phyloP scores from a whole-genome alignment of 2,888 invertebrate species.

The Syritta pipiens region DNA sequence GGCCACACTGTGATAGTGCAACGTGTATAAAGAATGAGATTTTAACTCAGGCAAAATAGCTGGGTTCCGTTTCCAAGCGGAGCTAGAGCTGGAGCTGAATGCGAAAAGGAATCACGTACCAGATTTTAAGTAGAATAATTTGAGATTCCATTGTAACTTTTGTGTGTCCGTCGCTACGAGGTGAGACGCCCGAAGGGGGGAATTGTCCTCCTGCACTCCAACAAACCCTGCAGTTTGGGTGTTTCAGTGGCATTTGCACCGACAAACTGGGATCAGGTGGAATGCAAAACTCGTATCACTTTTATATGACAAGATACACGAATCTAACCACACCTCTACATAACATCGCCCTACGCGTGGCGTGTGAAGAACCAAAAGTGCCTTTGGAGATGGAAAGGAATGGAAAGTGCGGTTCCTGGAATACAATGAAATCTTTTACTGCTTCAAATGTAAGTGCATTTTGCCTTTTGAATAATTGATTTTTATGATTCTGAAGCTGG shows the following conservation, averaged over 20 bases:
- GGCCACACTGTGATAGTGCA: conserved; percentile 29
- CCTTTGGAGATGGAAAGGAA: too few relatives aligned
- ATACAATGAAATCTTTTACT: conserved; percentile 42
- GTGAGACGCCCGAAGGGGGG: not conserved
- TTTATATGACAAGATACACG: conserved; percentile 13
- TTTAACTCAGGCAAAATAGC: conserved; percentile 45
- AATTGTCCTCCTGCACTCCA: not conserved
- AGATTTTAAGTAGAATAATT: conserved; percentile 64
- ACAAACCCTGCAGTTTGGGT: too few relatives aligned
- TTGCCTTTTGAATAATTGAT: conserved; percentile 54
- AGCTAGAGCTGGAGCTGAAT: conserved; percentile 41
- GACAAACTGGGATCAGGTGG: conserved; percentile 26
- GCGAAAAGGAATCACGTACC: conserved; percentile 62
- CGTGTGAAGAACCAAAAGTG: not conserved
- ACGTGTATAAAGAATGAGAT: conserved; percentile 37
- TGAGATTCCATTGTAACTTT: conserved; percentile 51
- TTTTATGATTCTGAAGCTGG: conserved; percentile 11
- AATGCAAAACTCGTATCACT: conserved; percentile 29
- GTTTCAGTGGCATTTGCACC: conserved; percentile 16
- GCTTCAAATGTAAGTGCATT: conserved; percentile 46
- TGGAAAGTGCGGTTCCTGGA: conserved; percentile 6
- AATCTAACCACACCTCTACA: not conserved
- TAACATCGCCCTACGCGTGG: too few relatives aligned
- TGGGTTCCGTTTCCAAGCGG: conserved; percentile 18
- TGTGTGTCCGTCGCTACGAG: conserved; percentile 28